phyloP scores from a whole-genome alignment of 2,888 invertebrate genomes.

The Tillus elongatus region DNA sequence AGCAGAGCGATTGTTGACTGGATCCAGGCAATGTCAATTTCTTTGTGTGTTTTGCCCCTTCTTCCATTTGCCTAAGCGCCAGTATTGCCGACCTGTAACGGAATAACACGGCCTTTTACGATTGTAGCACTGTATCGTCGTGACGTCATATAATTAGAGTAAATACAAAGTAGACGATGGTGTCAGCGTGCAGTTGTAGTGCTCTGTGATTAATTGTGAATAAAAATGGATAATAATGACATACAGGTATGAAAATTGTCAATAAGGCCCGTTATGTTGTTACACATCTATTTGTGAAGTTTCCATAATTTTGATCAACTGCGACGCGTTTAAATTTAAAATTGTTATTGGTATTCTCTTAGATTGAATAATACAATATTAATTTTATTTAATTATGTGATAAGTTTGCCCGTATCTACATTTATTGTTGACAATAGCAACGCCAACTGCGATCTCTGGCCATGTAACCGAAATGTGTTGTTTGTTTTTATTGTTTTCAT shows the following conservation, averaged over 20 bases:
- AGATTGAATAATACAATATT: too few relatives aligned
- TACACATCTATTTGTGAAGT: slow-evolving; percentile 21
- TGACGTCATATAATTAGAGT: slow-evolving; percentile 63
- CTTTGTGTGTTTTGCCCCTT: slow-evolving; percentile 17
- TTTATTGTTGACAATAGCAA: too few relatives aligned
- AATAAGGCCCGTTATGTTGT: slow-evolving; percentile 20
- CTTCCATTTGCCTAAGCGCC: slow-evolving; percentile 27
- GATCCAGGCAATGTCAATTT: slow-evolving; percentile 22
- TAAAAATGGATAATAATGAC: slow-evolving; percentile 43
- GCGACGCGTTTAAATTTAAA: too few relatives aligned
- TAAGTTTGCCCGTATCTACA: too few relatives aligned
- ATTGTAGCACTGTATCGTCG: slow-evolving; percentile 46
- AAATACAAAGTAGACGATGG: slow-evolving; percentile 61
- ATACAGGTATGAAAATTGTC: slow-evolving; percentile 40
- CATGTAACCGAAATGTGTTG: too few relatives aligned
- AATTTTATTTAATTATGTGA: too few relatives aligned
- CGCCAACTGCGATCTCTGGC: too few relatives aligned
- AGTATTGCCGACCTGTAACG: slow-evolving; percentile 33
- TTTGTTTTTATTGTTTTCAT: too few relatives aligned
- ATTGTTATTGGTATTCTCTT: too few relatives aligned
- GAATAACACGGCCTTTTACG: slow-evolving; percentile 33
- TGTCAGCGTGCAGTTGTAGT: slow-evolving; percentile 50
- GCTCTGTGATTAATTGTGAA: slow-evolving; percentile 36
- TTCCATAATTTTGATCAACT: too few relatives aligned
- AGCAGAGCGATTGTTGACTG: slow-evolving; percentile 2